Base-by-base conservation (phyloP, 2,888 invertebrate species). In the Ophonus ardosiacus region DNA sequence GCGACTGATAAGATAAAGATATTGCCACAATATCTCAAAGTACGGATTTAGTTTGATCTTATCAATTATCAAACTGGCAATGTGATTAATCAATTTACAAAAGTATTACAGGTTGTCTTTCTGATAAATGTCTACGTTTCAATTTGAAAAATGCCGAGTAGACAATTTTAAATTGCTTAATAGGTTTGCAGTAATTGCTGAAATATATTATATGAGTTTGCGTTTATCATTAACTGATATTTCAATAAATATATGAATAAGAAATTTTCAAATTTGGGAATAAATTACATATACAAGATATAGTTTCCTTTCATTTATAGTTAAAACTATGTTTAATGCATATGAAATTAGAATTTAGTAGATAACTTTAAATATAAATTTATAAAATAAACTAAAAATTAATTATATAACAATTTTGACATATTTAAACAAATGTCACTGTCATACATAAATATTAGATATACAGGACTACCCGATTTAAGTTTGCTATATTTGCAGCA, bases 51-150 rank as follows among this genome's bases (percentile, higher is more conserved):
- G 38, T 79, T 78, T 78, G 21, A 43, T 76, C 5, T 43, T 78
- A 10, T 79, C 17, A 74, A 7, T 43, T 43, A 74, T 79, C 79
- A 61, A 79, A 79, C 79, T 79, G 79, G 79, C 79, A 79, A 79
- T 61, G 38, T 68, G 13, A 68, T 38, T 68, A 31, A 51, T 43
- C 40, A 10, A 43, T 43, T 51, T 51, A 13, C 13, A 51, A 51
- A 51, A 43, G 5, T 43, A 51, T 51, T 51, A 51, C 43, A 51
- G 13, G 13, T 13, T 51, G 43, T 51, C 13, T 51, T 51, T 13
- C 13, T 51, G 8, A 13, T 10, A 63, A 13, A 59, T 63, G 63
- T 63, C 7, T 18, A 61, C 61, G 61, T 61, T 21, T 21, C 21
- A 63, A 17, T 59, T 10, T 17, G 7, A 31, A 15, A 59, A 3